Evolutionary conservation across 1,140 invertebrate species (phyloP).

Genomic region (Apocrypta bakeri): DNA sequence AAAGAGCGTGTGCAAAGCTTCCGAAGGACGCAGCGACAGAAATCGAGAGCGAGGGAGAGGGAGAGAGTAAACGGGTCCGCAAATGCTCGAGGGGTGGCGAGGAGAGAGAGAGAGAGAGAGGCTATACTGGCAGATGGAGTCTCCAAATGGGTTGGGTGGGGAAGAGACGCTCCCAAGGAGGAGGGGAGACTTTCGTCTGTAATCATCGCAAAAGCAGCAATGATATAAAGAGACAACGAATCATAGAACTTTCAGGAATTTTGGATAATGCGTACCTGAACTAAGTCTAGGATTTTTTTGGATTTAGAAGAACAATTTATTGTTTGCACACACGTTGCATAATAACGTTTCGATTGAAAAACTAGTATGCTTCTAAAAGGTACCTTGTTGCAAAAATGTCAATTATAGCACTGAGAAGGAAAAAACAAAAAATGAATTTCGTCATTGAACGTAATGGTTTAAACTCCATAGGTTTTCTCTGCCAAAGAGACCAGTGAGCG

Average conservation of each 20-base stretch:
- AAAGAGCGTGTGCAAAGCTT: slow-evolving; percentile 8
- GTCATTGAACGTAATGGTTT: not conserved
- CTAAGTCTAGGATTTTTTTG: no score
- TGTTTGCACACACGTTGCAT: no score
- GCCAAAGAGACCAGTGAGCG: no score
- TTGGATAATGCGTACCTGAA: no score
- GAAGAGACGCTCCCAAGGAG: not conserved
- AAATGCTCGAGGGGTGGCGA: slow-evolving; percentile 26
- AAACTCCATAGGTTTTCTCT: no score
- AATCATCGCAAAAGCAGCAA: not conserved
- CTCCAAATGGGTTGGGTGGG: slow-evolving; percentile 18
- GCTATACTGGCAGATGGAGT: slow-evolving; percentile 16
- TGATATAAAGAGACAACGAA: not conserved
- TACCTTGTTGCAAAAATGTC: no score
- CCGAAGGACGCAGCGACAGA: slow-evolving; percentile 15
- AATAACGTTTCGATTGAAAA: no score
- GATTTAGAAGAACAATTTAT: no score
- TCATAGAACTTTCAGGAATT: not conserved
- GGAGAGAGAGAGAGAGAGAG: slow-evolving; percentile 1
- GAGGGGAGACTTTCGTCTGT: not conserved
- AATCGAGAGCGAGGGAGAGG: slow-evolving; percentile 15
- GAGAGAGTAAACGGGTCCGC: slow-evolving; percentile 23
- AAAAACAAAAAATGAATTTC: not conserved
- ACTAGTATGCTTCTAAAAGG: no score
- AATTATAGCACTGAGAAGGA: no score